Conservation (phyloP, 2,113 vertebrate species). For the Dicrurus megarhynchus region DNA sequence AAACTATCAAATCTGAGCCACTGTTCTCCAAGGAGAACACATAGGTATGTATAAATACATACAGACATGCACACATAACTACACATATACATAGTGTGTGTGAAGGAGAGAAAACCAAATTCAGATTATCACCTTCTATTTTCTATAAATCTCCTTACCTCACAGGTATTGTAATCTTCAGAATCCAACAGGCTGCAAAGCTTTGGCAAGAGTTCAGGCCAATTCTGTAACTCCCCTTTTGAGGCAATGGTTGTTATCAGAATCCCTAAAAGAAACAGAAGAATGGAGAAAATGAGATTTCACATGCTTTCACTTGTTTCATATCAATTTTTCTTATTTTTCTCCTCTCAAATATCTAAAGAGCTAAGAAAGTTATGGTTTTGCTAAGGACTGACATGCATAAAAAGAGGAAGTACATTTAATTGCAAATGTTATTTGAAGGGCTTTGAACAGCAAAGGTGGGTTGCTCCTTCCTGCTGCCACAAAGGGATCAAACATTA, state of each 20-base stretch:
- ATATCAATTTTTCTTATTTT: not conserved
- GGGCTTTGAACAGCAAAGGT: not conserved
- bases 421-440: not conserved
- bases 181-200: conserved; percentile 94
- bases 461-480: not conserved
- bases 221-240: conserved; percentile 95
- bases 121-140: not conserved
- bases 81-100: fast-evolving
- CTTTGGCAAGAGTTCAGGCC: conserved; percentile 95
- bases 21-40: not conserved
- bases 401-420: not conserved
- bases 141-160: conserved; percentile 73
- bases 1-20: not conserved
- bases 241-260: conserved; percentile 98
- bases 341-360: not conserved
- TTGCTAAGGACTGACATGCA: not conserved
- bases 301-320: not conserved
- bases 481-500: not conserved
- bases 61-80: not conserved
- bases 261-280: conserved; percentile 77
- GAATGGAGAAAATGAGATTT: not conserved
- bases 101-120: not conserved
- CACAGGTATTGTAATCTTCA: conserved; percentile 98
- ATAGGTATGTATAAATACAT: not conserved
- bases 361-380: not conserved